Evolutionary conservation across 2,113 vertebrate genomes (phyloP).

Genomic region (Anas platyrhynchos): DNA sequence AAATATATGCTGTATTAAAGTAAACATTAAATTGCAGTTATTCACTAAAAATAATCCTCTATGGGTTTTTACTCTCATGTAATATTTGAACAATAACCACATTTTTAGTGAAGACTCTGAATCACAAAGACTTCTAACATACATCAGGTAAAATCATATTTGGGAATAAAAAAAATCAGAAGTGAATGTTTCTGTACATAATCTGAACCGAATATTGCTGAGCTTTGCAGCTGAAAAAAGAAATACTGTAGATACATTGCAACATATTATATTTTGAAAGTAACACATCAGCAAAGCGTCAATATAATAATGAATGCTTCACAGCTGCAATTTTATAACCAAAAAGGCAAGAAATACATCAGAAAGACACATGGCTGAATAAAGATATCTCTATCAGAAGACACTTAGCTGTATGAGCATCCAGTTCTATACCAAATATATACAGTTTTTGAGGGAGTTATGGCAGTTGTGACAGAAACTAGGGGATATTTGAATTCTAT

Average conservation of each 20-base stretch:
- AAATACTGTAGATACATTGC: not conserved
- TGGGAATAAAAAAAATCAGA: not conserved
- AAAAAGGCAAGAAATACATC: constrained; percentile 30
- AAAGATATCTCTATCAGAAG: not conserved
- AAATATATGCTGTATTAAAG: not conserved
- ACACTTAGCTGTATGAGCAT: not conserved
- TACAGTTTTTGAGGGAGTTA: not conserved
- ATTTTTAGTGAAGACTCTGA: not conserved
- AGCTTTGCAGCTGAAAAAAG: not conserved
- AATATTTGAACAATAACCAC: not conserved
- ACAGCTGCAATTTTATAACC: constrained; percentile 35
- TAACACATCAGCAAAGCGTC: not conserved
- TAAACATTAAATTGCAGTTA: not conserved
- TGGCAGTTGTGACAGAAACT: not conserved
- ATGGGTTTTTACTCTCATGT: not conserved
- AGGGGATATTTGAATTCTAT: not conserved
- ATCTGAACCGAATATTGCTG: not conserved
- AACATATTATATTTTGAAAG: not conserved
- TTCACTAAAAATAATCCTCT: not conserved
- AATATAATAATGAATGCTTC: constrained; percentile 23
- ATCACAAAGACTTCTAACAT: not conserved
- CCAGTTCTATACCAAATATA: not conserved
- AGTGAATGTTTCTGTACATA: not conserved
- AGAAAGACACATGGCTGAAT: not conserved
- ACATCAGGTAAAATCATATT: not conserved